These are phyloP conservation scores for Propithecus deckenii DNA, from an alignment of 2,797 vertebrate species.

Conservation along the genomic window DNA sequence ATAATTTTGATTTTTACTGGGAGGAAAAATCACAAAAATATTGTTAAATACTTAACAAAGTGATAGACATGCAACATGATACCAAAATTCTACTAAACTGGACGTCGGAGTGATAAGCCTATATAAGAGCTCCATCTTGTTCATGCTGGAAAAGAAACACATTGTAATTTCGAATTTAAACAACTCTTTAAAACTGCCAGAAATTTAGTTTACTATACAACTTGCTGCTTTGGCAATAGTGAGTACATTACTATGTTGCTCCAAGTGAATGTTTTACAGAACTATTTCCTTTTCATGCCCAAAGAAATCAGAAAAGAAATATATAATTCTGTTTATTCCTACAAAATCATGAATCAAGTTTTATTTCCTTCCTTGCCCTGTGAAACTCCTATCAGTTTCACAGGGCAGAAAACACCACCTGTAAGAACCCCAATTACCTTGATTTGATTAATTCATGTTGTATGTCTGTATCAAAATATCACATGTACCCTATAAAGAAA, in stretches of 20 bases:
- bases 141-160: not conserved
- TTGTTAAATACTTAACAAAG: not conserved
- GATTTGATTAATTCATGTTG: no score
- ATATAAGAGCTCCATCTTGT: not conserved
- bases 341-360: constrained; percentile 72
- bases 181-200: not conserved
- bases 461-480: not conserved
- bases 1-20: constrained; percentile 1
- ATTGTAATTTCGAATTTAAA: not conserved
- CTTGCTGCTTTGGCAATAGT: not conserved
- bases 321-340: constrained; percentile 63
- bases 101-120: not conserved
- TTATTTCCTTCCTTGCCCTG: constrained; percentile 17
- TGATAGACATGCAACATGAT: not conserved
- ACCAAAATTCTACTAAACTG: not conserved
- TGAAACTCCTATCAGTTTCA: no score
- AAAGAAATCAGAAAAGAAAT: constrained; percentile 72
- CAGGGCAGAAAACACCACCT: no score
- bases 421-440: no score
- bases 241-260: not conserved
- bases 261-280: constrained; percentile 64
- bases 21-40: constrained; percentile 14
- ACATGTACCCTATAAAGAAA: not conserved
- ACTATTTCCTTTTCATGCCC: constrained; percentile 63
- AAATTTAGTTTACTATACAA: constrained; percentile 23